phyloP scores from a whole-genome alignment of 1,140 invertebrate species.

The Atta colombica region DNA sequence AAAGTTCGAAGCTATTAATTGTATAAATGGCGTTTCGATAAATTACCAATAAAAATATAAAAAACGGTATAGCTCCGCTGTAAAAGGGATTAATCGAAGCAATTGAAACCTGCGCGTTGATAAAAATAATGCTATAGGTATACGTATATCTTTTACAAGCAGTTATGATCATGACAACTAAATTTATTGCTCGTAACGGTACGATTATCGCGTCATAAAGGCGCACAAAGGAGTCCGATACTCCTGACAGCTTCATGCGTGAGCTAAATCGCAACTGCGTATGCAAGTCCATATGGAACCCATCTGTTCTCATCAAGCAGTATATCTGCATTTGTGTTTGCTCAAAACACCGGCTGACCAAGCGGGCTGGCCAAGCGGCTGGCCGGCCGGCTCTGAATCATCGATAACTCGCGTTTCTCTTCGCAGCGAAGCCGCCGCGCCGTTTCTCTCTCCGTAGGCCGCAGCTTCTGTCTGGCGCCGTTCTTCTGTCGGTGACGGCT shows the following conservation, averaged over 20 bases:
- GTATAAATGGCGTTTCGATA: not conserved
- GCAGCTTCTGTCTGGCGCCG: conserved; percentile 51
- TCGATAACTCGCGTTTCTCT: conserved; percentile 54
- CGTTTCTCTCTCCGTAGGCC: conserved; percentile 7
- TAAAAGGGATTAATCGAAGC: conserved; percentile 30
- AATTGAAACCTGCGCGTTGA: conserved; percentile 30
- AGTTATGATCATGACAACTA: conserved; percentile 49
- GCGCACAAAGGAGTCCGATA: conserved; percentile 51
- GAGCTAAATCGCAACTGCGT: conserved; percentile 55
- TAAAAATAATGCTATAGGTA: conserved; percentile 7
- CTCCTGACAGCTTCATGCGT: conserved; percentile 47
- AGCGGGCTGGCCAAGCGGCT: not conserved
- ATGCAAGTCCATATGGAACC: conserved; percentile 47
- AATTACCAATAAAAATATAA: conserved; percentile 5
- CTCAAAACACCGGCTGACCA: conserved; percentile 36
- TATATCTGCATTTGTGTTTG: conserved; percentile 57
- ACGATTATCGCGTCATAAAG: conserved; percentile 60
- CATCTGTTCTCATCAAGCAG: conserved; percentile 59
- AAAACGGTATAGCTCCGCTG: not conserved
- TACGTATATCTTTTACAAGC: conserved; percentile 34
- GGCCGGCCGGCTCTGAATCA: conserved; percentile 34
- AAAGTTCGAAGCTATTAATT: not conserved
- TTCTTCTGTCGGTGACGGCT: conserved; percentile 78
- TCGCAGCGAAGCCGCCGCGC: not conserved
- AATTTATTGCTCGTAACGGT: conserved; percentile 54